Evolutionary conservation across 30 jellyfish, hydroid and myxozoan species (phyloP).

Genomic region (Catostylus mosaicus): DNA sequence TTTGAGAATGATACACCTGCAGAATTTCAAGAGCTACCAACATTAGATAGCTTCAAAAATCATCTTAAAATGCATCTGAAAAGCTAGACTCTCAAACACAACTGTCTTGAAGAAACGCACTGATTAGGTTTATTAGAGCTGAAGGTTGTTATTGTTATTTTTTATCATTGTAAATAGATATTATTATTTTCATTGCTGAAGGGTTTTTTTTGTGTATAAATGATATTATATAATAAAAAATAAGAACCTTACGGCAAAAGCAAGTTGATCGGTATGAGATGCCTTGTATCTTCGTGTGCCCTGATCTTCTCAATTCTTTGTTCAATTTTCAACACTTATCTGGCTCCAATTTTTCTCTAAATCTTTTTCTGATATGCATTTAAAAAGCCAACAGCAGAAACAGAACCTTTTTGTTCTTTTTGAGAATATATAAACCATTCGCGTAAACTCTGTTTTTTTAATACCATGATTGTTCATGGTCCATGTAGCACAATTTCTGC

Average conservation of each 20-base stretch:
- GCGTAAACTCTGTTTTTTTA: constrained; percentile 5
- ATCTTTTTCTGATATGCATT: constrained; percentile 18
- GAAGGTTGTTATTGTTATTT: not conserved
- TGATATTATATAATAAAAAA: too few relatives aligned
- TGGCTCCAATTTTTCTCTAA: constrained; percentile 23
- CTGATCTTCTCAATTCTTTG: constrained; percentile 27
- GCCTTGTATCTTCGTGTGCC: constrained; percentile 33
- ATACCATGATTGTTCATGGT: constrained; percentile 22
- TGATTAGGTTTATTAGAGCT: not conserved
- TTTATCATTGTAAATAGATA: too few relatives aligned
- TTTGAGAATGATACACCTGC: constrained; percentile 3
- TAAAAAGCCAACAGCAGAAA: constrained; percentile 29
- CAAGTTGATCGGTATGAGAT: constrained; percentile 52
- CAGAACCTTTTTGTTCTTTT: constrained; percentile 20
- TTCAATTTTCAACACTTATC: constrained; percentile 8
- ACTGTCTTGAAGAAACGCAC: not conserved
- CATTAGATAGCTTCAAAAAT: constrained; percentile 1
- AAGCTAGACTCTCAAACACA: too few relatives aligned
- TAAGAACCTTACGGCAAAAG: constrained; percentile 35
- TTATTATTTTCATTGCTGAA: not conserved
- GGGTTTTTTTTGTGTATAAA: too few relatives aligned
- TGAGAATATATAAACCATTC: constrained; percentile 16
- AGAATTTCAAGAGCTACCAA: not conserved
- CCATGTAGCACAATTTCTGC: too few relatives aligned
- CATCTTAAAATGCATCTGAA: constrained; percentile 9